phyloP scores from a whole-genome alignment of 2,797 vertebrate genomes.

The Squalus acanthias region DNA sequence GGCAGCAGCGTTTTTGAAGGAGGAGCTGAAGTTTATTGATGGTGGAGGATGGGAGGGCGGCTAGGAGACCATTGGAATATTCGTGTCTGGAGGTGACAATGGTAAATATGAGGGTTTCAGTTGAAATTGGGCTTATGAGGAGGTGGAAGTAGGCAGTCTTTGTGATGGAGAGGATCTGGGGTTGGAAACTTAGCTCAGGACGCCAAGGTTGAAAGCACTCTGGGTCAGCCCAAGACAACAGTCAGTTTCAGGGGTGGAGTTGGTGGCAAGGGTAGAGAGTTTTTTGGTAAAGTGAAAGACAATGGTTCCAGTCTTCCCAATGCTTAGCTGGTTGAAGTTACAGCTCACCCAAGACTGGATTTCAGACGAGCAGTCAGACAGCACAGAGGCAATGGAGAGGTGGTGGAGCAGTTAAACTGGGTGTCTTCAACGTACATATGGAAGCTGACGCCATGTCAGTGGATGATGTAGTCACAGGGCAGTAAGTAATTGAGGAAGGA shows the following conservation, averaged over 20 bases:
- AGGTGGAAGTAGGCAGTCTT: not conserved
- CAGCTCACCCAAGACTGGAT: not conserved
- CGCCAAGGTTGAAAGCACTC: not conserved
- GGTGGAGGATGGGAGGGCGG: too few species aligned
- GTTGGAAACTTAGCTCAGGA: too few species aligned
- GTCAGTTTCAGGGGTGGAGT: not conserved
- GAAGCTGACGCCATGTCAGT: not conserved
- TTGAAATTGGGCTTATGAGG: not conserved
- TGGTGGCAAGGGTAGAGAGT: not conserved
- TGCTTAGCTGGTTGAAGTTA: not conserved
- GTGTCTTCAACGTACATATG: not conserved
- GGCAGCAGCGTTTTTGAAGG: not conserved
- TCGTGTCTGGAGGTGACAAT: not conserved
- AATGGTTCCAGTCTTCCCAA: too few species aligned
- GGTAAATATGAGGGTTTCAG: not conserved
- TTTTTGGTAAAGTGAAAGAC: not conserved
- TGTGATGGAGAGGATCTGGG: too few species aligned
- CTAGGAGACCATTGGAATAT: not conserved
- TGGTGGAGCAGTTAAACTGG: not conserved
- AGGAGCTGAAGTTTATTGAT: not conserved
- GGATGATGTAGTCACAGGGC: not conserved
- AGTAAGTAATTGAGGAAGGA: too few species aligned
- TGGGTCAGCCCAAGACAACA: not conserved
- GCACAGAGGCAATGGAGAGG: not conserved
- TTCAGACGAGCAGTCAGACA: not conserved